Evolutionary conservation across 2,888 invertebrate genomes (phyloP).

Genomic region (Ernsta delagoae): DNA sequence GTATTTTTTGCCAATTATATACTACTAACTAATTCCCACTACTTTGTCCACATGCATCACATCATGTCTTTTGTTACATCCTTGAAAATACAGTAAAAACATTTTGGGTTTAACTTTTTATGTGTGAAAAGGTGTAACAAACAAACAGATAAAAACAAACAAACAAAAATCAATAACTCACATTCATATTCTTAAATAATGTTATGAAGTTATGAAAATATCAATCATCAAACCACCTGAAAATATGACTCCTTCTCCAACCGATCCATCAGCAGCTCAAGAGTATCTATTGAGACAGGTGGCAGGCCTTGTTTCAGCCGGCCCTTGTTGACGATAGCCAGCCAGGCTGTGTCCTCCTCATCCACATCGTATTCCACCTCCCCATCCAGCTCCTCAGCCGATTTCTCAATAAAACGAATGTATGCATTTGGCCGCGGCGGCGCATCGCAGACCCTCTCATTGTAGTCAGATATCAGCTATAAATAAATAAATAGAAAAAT

Average conservation of each 20-base stretch:
- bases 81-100: too few relatives aligned
- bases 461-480: conserved; percentile 89
- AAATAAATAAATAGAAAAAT: conserved; percentile 4
- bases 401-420: conserved; percentile 97
- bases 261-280: conserved; percentile 98
- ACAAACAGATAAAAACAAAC: too few relatives aligned
- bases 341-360: conserved; percentile 98
- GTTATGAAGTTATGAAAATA: too few relatives aligned
- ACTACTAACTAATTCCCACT: too few relatives aligned
- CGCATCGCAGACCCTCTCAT: conserved; percentile 90
- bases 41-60: too few relatives aligned
- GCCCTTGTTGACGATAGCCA: conserved; percentile 94
- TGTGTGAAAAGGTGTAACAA: too few relatives aligned
- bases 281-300: conserved; percentile 93
- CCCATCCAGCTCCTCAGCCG: conserved; percentile 96
- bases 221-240: conserved; percentile 84
- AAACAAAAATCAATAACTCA: too few relatives aligned
- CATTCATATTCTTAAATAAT: too few relatives aligned
- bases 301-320: conserved; percentile 89
- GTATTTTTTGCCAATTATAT: too few relatives aligned
- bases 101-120: too few relatives aligned
- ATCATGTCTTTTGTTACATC: too few relatives aligned
- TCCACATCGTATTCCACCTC: conserved; percentile 98
- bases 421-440: conserved; percentile 94
- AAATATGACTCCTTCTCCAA: conserved; percentile 99